Evolutionary conservation across 2,888 invertebrate genomes (phyloP), one percentile per base, ranked within the genome.

Genomic region (Alloplasta piceator): DNA sequence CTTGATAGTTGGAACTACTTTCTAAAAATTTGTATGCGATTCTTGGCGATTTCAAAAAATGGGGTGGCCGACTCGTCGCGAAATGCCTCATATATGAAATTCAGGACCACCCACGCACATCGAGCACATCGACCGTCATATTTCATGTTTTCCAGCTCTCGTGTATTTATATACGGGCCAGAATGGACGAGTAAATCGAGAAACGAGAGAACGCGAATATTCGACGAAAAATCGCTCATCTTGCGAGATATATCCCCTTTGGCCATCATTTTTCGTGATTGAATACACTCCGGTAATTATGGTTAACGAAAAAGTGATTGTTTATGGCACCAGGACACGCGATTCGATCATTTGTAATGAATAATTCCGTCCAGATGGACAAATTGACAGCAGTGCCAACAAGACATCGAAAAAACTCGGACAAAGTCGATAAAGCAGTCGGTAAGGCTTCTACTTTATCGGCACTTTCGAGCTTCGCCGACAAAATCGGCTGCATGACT

Each of bases 311-410:
- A 58, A 61, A 75, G 55, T 71, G 75, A 77, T 76, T 68, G 50
- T 80, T 80, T 64, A 80, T 80, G 16, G 72, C n/a, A 4, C n/a
- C 68, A 39, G 7, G 58, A 68, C 80, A 80, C 80, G 80, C 76
- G 38, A 80, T 77, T 38, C 38, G n/a, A 26, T 73, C 48, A 41
- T 76, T 64, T 46, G 55, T 16, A 2, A 16, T 10, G 10, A 16
- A 4, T n/a, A 4, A 7, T 14, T 41, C 6, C 16, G 52, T 6
- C 39, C 9, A 16, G 9, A n/a, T 38, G 14, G 4, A 26, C 26
- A 26, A 26, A 26, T 26, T 26, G n/a, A n/a, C n/a, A n/a, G n/a
- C n/a, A n/a, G n/a, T n/a, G n/a, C n/a, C n/a, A n/a, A n/a, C n/a
- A n/a, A n/a, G n/a, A n/a, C n/a, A n/a, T n/a, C n/a, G n/a, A n/a